phyloP scores from a whole-genome alignment of 1,140 invertebrate genomes.

The Armadillidium nasatum region DNA sequence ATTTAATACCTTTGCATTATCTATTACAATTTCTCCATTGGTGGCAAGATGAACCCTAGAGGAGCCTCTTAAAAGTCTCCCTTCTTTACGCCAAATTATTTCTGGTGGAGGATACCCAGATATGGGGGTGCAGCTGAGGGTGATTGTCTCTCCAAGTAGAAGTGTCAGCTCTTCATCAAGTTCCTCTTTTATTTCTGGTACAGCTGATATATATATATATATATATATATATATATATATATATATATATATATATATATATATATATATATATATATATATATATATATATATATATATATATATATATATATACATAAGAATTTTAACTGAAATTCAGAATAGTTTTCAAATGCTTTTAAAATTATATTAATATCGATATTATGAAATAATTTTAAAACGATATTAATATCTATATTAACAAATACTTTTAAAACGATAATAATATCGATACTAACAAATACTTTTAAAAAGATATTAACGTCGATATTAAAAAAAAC shows the following conservation, averaged over 20 bases:
- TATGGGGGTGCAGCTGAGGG: slow-evolving; percentile 38
- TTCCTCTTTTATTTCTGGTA: slow-evolving; percentile 25
- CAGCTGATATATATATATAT: slow-evolving; percentile 19
- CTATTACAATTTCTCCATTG: slow-evolving; percentile 26
- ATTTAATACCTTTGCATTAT: slow-evolving; percentile 19
- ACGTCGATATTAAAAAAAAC: too few species aligned
- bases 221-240: too few species aligned
- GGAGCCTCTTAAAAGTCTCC: slow-evolving; percentile 28
- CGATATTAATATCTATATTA: too few species aligned
- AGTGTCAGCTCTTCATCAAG: slow-evolving; percentile 26
- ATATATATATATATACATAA: slow-evolving; percentile 1
- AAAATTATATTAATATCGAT: too few species aligned
- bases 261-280: not conserved
- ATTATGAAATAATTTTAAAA: too few species aligned
- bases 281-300: slow-evolving; percentile 13
- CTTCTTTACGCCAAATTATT: slow-evolving; percentile 49
- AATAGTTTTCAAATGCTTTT: too few species aligned
- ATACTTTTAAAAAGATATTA: too few species aligned
- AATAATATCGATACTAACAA: too few species aligned
- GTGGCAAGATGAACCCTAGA: slow-evolving; percentile 7
- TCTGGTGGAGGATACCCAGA: slow-evolving; percentile 47
- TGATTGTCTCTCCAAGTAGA: slow-evolving; percentile 37
- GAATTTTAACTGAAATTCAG: too few species aligned
- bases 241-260: not conserved
- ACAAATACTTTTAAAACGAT: too few species aligned